These are phyloP conservation scores for Plusia festucae DNA, from an alignment of 2,888 invertebrate species.

Conservation along the genomic window DNA sequence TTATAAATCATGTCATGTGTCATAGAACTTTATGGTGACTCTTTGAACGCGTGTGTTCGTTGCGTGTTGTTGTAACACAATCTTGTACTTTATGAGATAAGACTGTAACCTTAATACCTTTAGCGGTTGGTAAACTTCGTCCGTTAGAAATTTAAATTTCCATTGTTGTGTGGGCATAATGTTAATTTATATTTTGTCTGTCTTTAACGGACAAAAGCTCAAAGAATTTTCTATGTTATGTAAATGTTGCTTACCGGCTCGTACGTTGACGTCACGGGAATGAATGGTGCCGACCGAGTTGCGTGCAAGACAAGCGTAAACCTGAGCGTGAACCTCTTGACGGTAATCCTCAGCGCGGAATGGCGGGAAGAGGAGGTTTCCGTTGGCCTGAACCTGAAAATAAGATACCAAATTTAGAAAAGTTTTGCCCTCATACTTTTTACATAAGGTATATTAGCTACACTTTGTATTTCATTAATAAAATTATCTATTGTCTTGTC, in stretches of 20 bases:
- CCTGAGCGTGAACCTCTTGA: conserved; percentile 98
- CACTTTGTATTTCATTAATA: no score
- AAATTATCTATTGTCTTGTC: no score
- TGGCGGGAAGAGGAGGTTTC: conserved; percentile 97
- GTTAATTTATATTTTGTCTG: conserved; percentile 16
- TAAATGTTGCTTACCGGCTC: conserved; percentile 94
- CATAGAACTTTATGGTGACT: conserved; percentile 49
- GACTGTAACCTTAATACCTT: conserved; percentile 24
- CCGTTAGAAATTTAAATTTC: conserved; percentile 33
- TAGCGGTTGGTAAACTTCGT: conserved; percentile 34
- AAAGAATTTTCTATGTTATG: conserved; percentile 54
- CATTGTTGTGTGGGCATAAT: conserved; percentile 23
- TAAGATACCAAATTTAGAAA: conserved; percentile 10
- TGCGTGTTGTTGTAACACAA: conserved; percentile 53
- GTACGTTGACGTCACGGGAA: conserved; percentile 97
- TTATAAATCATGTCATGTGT: conserved; percentile 54
- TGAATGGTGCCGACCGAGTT: conserved; percentile 97
- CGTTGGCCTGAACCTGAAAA: conserved; percentile 94
- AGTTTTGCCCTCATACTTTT: neutral
- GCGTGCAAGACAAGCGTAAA: conserved; percentile 97
- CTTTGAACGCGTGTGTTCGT: conserved; percentile 23
- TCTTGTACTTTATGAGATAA: conserved; percentile 31
- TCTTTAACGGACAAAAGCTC: conserved; percentile 39
- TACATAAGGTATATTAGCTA: neutral
- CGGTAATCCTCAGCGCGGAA: conserved; percentile 98